These are phyloP conservation scores for Cyanocitta stelleri DNA, from an alignment of 2,113 vertebrate species.

Conservation along the genomic window DNA sequence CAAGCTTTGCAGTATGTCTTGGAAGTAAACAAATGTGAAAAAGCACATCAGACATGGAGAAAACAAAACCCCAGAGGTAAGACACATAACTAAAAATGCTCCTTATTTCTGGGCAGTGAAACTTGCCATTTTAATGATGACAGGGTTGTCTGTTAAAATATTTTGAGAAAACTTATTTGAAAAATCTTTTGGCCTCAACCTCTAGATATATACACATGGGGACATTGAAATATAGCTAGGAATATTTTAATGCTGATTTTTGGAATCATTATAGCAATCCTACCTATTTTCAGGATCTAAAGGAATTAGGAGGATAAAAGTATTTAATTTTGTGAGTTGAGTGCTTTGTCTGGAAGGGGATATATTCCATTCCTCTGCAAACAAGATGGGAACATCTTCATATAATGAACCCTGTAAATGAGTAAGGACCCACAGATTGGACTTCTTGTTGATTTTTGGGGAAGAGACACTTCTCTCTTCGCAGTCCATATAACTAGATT, in stretches of 20 bases:
- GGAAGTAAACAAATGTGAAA: neutral
- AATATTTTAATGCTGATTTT: neutral
- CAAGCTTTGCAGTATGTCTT: neutral
- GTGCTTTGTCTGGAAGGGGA: neutral
- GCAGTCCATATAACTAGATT: neutral
- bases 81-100: neutral
- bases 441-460: neutral
- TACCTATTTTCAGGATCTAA: neutral
- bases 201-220: neutral
- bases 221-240: neutral
- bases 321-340: neutral
- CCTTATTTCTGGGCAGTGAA: slow-evolving; percentile 15
- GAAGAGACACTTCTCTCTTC: neutral
- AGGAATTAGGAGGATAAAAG: neutral
- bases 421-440: neutral
- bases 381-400: neutral
- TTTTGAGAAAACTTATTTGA: neutral
- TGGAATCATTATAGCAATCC: neutral
- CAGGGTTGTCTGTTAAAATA: neutral
- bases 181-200: neutral
- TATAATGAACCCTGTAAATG: neutral
- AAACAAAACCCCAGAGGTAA: slow-evolving; percentile 17
- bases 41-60: neutral
- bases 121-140: slow-evolving; percentile 14
- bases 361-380: neutral